Base-by-base conservation (phyloP, 2,113 vertebrate genomes). In the Falcunculus frontatus region DNA sequence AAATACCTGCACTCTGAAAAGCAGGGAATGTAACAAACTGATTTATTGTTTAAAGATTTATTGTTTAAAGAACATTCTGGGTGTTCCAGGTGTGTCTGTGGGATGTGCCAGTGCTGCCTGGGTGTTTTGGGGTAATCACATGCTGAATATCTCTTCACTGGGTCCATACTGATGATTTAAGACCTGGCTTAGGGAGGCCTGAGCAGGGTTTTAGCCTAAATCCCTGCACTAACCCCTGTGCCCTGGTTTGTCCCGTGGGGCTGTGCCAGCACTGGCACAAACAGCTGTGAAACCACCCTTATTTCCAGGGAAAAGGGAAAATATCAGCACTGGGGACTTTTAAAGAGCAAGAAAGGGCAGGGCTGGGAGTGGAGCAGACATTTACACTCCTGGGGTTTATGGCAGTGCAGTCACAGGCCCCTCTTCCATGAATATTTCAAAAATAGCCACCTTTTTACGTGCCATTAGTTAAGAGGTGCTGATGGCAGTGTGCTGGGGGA, bases 61-160 rank as follows among this genome's bases (percentile, higher is more conserved):
- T 4, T 21, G 32, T 21, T 67, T 10, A 16, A 73, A 70, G 44
- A 57, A 21, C 46, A 17, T 35, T 44, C 46, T 5, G 15, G 30
- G 13, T 75, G n/a, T n/a, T 33, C 37, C 13, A 39, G 52, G 20
- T 25, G 21, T 14, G 13, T 11, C 59, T 60, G 15, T 35, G 65
- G 73, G 60, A 32, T 21, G 46, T 63, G 44, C 47, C 63, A 37
- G 19, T 1, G 33, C 49, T 65, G 37, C 62, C 67, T 44, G 73
- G n/a, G 16, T 3, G 42, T 2, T 23, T 15, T 42, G 39, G 46
- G 60, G 41, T 39, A 41, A 2, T 68, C 39, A 30, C 22, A 21
- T 18, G 0, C 21, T 2, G 17, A 79, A 2, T 1, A 6, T 16
- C 49, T 47, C 69, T 30, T 59, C 37, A 30, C 3, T 3, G 41